A percentile compares a stretch with the other conserved stretches of the same genome.
Evolutionary conservation across 1,140 invertebrate genomes (phyloP).

Genomic region (Tetragnatha versicolor): DNA sequence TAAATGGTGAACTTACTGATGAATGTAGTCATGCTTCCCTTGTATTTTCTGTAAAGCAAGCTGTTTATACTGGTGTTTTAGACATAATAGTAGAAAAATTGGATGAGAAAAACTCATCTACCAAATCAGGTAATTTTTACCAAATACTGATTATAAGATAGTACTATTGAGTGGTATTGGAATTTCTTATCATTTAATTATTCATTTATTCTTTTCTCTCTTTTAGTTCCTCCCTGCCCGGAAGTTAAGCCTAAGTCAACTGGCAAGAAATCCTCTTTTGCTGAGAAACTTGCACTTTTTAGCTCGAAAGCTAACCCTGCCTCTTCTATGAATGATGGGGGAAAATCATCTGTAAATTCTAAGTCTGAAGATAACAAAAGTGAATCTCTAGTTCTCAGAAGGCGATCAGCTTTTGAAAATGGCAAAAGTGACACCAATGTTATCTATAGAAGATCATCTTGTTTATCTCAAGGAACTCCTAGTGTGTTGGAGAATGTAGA

Average conservation of each 20-base stretch:
- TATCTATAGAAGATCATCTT: constrained; percentile 28
- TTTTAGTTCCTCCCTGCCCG: background rate
- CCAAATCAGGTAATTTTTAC: background rate
- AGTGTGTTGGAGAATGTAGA: constrained; percentile 8
- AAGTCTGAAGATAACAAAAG: background rate
- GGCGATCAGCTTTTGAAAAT: constrained; percentile 46
- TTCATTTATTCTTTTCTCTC: background rate
- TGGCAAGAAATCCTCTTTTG: constrained; percentile 32
- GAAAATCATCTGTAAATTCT: background rate
- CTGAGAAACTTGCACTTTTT: constrained; percentile 48
- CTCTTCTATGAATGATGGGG: background rate
- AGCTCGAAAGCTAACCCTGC: constrained; percentile 13
- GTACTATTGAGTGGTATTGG: background rate
- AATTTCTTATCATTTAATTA: background rate
- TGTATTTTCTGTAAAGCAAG: constrained; percentile 45
- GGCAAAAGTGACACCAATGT: constrained; percentile 16
- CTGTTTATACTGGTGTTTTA: constrained; percentile 34
- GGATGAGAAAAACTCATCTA: constrained; percentile 12
- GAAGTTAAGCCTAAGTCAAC: constrained; percentile 9
- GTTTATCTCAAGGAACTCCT: constrained; percentile 3
- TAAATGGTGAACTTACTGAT: constrained; percentile 44
- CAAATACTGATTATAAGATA: background rate
- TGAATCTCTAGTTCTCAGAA: constrained; percentile 41
- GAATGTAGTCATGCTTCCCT: constrained; percentile 37
- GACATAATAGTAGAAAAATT: constrained; percentile 17